Evolutionary conservation across 2,888 invertebrate species (phyloP).

Genomic region (Thera britannica): DNA sequence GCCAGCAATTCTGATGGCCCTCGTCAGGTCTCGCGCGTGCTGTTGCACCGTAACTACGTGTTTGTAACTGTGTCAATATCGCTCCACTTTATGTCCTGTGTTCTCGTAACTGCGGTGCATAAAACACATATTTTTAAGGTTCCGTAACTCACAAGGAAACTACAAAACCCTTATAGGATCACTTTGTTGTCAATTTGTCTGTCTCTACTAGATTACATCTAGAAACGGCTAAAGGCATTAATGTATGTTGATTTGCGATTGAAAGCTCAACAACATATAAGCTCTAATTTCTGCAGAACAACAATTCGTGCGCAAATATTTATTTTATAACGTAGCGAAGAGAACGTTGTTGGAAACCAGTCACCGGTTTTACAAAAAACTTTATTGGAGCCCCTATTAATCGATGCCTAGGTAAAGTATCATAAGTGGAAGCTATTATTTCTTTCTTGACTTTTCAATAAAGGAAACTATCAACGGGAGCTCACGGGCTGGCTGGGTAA

Average conservation of each 20-base stretch:
- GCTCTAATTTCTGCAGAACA: no score
- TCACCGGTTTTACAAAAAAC: conserved; percentile 1
- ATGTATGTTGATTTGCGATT: no score
- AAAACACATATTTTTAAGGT: conserved; percentile 6
- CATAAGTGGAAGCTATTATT: conserved; percentile 45
- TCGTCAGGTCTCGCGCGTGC: conserved; percentile 53
- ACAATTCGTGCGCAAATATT: conserved; percentile 1
- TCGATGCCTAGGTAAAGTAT: conserved; percentile 15
- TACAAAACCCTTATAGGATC: no score
- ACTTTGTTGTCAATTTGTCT: no score
- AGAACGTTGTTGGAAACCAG: conserved; percentile 4
- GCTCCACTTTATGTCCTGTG: conserved; percentile 54
- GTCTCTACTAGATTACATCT: no score
- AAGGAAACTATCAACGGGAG: conserved; percentile 76
- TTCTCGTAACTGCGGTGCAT: conserved; percentile 39
- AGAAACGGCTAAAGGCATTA: no score
- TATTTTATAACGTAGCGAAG: conserved; percentile 15
- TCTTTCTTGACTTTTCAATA: conserved; percentile 74
- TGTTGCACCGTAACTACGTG: conserved; percentile 58
- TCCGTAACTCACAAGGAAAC: neutral
- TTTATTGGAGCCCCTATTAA: conserved; percentile 5
- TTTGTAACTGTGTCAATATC: conserved; percentile 67
- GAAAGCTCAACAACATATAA: no score
- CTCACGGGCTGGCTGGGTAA: conserved; percentile 70
- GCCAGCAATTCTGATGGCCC: conserved; percentile 31